phyloP scores from a whole-genome alignment of 2,113 vertebrate genomes.

The Zootoca vivipara region DNA sequence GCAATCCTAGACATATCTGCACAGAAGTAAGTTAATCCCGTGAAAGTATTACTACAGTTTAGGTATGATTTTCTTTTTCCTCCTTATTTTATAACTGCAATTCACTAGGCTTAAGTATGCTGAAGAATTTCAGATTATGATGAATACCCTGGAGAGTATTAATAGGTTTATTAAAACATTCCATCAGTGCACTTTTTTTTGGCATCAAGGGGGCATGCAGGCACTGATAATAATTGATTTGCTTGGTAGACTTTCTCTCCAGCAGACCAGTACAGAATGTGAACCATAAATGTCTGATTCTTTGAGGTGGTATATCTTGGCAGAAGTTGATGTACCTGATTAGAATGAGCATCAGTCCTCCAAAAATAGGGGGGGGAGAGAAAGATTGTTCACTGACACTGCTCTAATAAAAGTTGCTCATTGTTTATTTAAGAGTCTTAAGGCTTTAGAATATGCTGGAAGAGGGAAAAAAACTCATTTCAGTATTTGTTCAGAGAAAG shows the following conservation, averaged over 20 bases:
- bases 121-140: not conserved
- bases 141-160: not conserved
- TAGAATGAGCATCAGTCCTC: not conserved
- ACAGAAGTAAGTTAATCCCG: not conserved
- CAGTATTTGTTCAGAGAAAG: not conserved
- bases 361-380: not conserved
- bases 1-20: not conserved
- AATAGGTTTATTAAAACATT: not conserved
- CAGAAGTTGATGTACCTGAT: not conserved
- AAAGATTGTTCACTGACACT: no score
- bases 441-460: not conserved
- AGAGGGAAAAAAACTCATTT: not conserved
- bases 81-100: not conserved
- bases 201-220: no score
- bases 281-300: not conserved
- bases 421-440: no score
- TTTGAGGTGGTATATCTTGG: not conserved
- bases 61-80: no score
- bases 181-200: no score
- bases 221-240: no score
- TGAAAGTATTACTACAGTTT: no score
- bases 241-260: no score
- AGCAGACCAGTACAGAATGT: no score
- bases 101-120: not conserved
- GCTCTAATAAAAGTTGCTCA: not conserved